A percentile compares a stretch with the other conserved stretches of the same genome.
These are phyloP conservation scores for Pteronura brasiliensis DNA, from an alignment of 2,113 vertebrate genomes.

Conservation along the genomic window DNA sequence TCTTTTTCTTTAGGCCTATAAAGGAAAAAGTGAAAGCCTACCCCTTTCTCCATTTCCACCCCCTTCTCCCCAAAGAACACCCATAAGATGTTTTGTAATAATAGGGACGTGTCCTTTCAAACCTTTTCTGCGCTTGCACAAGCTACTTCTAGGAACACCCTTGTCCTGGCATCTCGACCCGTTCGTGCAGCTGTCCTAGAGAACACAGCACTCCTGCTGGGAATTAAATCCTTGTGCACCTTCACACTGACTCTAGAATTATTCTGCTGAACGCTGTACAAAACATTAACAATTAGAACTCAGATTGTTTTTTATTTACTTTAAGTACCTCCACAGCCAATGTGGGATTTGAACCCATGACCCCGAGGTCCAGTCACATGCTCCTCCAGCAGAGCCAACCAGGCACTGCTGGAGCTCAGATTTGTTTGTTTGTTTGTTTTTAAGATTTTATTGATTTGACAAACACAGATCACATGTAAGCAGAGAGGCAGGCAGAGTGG, in stretches of 20 bases:
- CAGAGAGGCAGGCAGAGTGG: too few relatives aligned
- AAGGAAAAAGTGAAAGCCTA: not conserved
- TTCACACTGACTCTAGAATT: not conserved
- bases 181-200: not conserved
- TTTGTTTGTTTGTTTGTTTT: not conserved
- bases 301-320: not conserved
- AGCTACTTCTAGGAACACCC: not conserved
- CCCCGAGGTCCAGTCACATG: not conserved
- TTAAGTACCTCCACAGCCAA: not conserved
- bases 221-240: not conserved
- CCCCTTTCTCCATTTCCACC: not conserved
- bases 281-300: not conserved
- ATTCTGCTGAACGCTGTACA: not conserved
- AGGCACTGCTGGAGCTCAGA: not conserved
- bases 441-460: too few relatives aligned
- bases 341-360: not conserved
- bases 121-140: not conserved
- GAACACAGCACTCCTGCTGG: not conserved
- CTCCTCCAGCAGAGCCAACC: not conserved
- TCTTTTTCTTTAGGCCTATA: not conserved
- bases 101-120: not conserved
- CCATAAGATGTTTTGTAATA: not conserved
- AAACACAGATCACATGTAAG: too few relatives aligned
- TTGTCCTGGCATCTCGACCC: too few relatives aligned
- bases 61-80: not conserved